phyloP scores from a whole-genome alignment of 2,888 invertebrate genomes.

The Perithous albicinctus region DNA sequence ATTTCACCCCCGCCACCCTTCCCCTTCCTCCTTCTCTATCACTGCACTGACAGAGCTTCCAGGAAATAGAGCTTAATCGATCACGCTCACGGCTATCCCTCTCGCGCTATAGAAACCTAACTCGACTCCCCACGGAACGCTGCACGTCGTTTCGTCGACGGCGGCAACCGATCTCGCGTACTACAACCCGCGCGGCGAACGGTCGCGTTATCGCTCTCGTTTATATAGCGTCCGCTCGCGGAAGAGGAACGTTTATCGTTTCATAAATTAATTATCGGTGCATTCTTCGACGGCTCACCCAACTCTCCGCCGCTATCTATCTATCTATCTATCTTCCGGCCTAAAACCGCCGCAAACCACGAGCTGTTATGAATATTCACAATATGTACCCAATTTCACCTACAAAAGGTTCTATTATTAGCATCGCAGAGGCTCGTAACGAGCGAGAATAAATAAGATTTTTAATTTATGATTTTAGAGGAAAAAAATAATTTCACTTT shows the following conservation, averaged over 20 bases:
- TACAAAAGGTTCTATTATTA: neutral
- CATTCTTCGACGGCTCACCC: constrained; percentile 17
- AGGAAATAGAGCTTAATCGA: constrained; percentile 50
- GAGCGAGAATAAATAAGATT: too few species aligned
- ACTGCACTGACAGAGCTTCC: constrained; percentile 37
- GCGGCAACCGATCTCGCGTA: constrained; percentile 24
- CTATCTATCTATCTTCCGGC: constrained; percentile 12
- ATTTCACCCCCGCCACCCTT: neutral
- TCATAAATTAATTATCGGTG: constrained; percentile 48
- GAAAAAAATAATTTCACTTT: too few species aligned
- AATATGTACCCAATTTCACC: constrained; percentile 1
- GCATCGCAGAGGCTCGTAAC: too few species aligned
- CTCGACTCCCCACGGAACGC: constrained; percentile 1
- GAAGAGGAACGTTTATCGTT: constrained; percentile 33
- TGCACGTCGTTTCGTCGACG: constrained; percentile 10
- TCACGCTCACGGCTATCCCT: constrained; percentile 39
- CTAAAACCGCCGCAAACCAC: neutral
- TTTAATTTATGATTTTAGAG: too few species aligned
- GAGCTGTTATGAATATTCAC: constrained; percentile 3
- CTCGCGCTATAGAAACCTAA: constrained; percentile 19
- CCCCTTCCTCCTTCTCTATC: neutral
- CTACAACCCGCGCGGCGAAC: neutral
- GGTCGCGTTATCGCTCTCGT: constrained; percentile 28
- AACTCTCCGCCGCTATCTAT: neutral
- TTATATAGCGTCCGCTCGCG: neutral